These are phyloP conservation scores for Megalonaias nervosa DNA, from an alignment of 1,140 invertebrate genomes.

Conservation along the genomic window DNA sequence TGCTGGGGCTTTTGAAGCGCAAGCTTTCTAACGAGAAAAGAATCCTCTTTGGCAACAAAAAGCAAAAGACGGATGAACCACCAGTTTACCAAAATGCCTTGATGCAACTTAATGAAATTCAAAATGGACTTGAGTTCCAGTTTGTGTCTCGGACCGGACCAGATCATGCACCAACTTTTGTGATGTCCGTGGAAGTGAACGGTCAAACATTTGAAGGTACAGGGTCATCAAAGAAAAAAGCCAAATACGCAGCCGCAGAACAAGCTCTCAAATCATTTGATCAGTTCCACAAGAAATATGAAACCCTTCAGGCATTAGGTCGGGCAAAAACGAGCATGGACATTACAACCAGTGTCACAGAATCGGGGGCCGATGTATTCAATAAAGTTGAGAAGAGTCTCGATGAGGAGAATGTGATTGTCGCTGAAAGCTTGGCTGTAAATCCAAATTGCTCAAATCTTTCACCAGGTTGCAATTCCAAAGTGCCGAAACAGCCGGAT, in stretches of 20 bases:
- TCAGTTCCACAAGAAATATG: constrained; percentile 80
- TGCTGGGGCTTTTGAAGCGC: too few relatives aligned
- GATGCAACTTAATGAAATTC: too few relatives aligned
- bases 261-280: constrained; percentile 83
- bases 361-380: constrained; percentile 71
- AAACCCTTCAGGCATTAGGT: constrained; percentile 69
- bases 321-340: constrained; percentile 71
- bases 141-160: constrained; percentile 83
- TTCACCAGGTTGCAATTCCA: constrained; percentile 38
- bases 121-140: constrained; percentile 14
- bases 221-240: constrained; percentile 82
- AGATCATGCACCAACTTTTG: constrained; percentile 88
- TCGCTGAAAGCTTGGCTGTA: constrained; percentile 1
- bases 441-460: constrained; percentile 25
- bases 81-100: too few relatives aligned
- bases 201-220: constrained; percentile 81
- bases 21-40: too few relatives aligned
- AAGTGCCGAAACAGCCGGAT: constrained; percentile 61
- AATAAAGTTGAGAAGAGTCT: constrained; percentile 70
- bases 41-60: too few relatives aligned
- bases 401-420: constrained; percentile 16
- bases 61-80: too few relatives aligned
- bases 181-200: constrained; percentile 85
- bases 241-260: constrained; percentile 84
- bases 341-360: constrained; percentile 76